A percentile compares a stretch with the other conserved stretches of the same genome.
phyloP scores from a whole-genome alignment of 2,888 invertebrate genomes.

The Doris montereyensis region DNA sequence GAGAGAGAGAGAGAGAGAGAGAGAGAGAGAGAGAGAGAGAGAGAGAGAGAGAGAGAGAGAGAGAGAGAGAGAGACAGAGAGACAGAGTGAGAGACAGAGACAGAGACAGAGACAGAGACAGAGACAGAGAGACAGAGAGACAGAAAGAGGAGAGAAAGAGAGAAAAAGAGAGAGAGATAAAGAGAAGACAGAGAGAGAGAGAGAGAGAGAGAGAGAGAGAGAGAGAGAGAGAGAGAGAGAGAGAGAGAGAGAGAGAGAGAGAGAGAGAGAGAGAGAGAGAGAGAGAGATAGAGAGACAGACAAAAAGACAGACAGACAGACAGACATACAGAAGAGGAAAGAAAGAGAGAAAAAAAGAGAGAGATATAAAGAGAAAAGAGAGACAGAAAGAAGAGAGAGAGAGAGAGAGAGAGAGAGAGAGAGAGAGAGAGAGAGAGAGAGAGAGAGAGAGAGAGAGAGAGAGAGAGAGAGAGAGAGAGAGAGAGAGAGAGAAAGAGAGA shows the following conservation, averaged over 20 bases:
- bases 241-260: background rate
- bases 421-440: background rate
- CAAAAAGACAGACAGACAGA: background rate
- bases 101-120: background rate
- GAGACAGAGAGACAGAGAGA: background rate
- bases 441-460: background rate
- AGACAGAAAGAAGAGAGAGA: background rate
- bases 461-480: background rate
- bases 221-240: background rate
- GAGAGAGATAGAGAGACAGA: background rate
- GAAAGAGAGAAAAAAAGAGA: background rate
- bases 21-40: background rate
- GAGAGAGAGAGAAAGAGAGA: background rate
- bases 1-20: background rate
- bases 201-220: background rate
- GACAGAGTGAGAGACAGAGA: background rate
- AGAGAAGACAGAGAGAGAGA: background rate
- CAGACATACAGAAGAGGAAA: background rate
- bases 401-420: background rate
- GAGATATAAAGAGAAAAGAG: background rate
- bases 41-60: background rate
- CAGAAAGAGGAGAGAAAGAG: background rate
- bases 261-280: background rate
- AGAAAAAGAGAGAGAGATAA: background rate
- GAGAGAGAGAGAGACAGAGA: background rate